Evolutionary conservation across 1,140 invertebrate genomes (phyloP).

Genomic region (Heterodera schachtii): DNA sequence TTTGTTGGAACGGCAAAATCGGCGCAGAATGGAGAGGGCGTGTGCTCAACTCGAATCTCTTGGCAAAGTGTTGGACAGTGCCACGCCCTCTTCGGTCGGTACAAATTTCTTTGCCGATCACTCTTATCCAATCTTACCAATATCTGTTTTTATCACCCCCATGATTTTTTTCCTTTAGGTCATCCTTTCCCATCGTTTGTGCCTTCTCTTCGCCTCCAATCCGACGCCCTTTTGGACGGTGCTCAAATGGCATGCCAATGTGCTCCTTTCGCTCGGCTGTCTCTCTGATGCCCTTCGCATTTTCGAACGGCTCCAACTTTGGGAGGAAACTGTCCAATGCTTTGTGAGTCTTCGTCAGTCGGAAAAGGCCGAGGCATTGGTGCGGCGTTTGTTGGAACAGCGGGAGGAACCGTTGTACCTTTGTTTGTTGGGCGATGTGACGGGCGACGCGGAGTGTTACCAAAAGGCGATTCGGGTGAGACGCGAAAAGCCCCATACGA

Average conservation of each 20-base stretch:
- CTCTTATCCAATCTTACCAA: not conserved
- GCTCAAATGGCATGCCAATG: slow-evolving; percentile 28
- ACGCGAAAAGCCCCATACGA: no score
- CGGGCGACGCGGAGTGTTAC: slow-evolving; percentile 34
- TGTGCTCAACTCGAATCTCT: slow-evolving; percentile 41
- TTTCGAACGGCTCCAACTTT: slow-evolving; percentile 35
- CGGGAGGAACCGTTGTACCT: slow-evolving; percentile 29
- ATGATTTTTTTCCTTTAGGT: not conserved
- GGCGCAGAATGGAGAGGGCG: slow-evolving; percentile 36
- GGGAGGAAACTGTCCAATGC: slow-evolving; percentile 39
- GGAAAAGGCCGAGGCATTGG: slow-evolving; percentile 42
- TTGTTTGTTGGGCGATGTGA: slow-evolving; percentile 42
- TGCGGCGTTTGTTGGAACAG: slow-evolving; percentile 28
- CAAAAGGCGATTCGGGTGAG: slow-evolving; percentile 34
- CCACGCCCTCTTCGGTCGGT: no score
- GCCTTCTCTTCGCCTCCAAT: slow-evolving; percentile 31
- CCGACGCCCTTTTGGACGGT: slow-evolving; percentile 41
- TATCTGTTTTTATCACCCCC: not conserved
- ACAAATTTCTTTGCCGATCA: not conserved
- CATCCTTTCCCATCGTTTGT: not conserved
- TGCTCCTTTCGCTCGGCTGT: slow-evolving; percentile 43
- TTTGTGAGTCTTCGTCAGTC: slow-evolving; percentile 30
- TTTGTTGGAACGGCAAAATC: slow-evolving; percentile 29
- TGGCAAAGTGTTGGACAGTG: slow-evolving; percentile 32
- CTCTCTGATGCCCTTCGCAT: slow-evolving; percentile 42